Evolutionary conservation across 2,888 invertebrate genomes (phyloP).

Genomic region (Dasypolia templi): DNA sequence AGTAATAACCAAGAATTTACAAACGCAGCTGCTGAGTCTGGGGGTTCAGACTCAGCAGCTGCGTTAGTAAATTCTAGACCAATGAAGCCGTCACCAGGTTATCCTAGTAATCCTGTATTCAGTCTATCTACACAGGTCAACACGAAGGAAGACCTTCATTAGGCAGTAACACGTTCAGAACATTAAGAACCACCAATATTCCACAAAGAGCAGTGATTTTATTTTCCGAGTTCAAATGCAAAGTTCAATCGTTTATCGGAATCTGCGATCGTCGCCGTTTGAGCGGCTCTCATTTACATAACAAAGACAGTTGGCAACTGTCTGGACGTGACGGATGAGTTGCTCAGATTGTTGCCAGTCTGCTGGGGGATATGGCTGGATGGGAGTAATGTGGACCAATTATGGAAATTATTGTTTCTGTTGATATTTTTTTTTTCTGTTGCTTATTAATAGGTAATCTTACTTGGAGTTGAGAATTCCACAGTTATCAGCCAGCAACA

Average conservation of each 20-base stretch:
- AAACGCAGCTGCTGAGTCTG: too few relatives aligned
- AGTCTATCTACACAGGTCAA: neutral
- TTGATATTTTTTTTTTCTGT: too few relatives aligned
- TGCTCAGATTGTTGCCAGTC: slow-evolving; percentile 30
- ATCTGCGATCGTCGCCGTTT: slow-evolving; percentile 50
- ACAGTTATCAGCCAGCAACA: too few relatives aligned
- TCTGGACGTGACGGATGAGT: slow-evolving; percentile 51
- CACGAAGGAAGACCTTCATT: neutral
- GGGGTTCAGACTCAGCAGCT: too few relatives aligned
- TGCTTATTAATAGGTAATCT: too few relatives aligned
- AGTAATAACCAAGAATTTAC: too few relatives aligned
- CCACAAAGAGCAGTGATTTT: slow-evolving; percentile 40
- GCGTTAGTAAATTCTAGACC: neutral
- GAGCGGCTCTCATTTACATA: slow-evolving; percentile 58
- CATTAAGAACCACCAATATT: neutral
- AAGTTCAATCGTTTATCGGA: slow-evolving; percentile 56
- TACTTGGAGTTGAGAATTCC: too few relatives aligned
- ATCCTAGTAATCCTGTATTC: neutral
- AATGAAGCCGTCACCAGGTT: neutral
- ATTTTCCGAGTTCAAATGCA: slow-evolving; percentile 53
- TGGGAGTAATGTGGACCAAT: slow-evolving; percentile 27
- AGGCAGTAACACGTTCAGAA: neutral
- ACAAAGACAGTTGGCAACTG: slow-evolving; percentile 56
- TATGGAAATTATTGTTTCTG: too few relatives aligned
- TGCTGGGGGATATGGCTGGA: neutral